A percentile compares a stretch with the other conserved stretches of the same genome.
phyloP scores from a whole-genome alignment of 2,113 vertebrate genomes.

The Rhynchomys soricoides region DNA sequence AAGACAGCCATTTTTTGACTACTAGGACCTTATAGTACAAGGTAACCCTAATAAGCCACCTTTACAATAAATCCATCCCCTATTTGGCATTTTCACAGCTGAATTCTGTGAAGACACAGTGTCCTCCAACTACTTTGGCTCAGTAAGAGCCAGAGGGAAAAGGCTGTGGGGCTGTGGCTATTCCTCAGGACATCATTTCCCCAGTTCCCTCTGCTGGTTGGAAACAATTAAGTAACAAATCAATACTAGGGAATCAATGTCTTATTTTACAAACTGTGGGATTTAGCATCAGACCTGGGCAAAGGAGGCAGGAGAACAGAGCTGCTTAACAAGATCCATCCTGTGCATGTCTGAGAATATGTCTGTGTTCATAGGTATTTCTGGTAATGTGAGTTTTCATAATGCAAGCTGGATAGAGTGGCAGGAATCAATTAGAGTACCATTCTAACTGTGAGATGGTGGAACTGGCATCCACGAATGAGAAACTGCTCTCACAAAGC shows the following conservation, averaged over 20 bases:
- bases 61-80: background rate
- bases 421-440: background rate
- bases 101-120: background rate
- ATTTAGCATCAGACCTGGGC: background rate
- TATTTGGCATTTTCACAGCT: background rate
- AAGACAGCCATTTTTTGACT: background rate
- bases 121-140: background rate
- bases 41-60: background rate
- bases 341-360: background rate
- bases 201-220: background rate
- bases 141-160: background rate
- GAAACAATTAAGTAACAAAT: conserved; percentile 41
- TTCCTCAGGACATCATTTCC: background rate
- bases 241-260: background rate
- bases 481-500: background rate
- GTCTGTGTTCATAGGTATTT: background rate
- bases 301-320: too few relatives aligned
- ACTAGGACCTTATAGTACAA: too few relatives aligned
- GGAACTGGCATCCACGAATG: background rate
- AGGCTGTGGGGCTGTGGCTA: background rate
- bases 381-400: background rate
- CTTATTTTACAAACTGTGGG: background rate
- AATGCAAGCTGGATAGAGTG: background rate
- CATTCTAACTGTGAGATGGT: background rate
- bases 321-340: background rate